Evolutionary conservation across 2,113 vertebrate genomes (phyloP).

Genomic region (Bufo bufo): DNA sequence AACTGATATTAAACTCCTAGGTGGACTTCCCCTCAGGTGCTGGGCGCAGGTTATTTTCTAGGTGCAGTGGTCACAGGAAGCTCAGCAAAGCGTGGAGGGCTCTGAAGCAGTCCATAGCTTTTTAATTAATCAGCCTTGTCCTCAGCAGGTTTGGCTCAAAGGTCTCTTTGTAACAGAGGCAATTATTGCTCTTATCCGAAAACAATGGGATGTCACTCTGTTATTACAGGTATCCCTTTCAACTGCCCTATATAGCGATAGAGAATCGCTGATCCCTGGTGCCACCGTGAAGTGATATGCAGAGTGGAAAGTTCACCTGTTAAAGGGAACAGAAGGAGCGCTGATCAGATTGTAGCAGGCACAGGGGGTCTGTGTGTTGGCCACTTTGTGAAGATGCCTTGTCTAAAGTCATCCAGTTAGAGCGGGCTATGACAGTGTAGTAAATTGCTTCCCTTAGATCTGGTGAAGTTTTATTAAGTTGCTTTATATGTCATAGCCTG

Average conservation of each 20-base stretch:
- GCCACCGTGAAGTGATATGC: conserved; percentile 54
- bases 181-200: conserved; percentile 73
- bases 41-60: conserved; percentile 59
- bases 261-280: conserved; percentile 56
- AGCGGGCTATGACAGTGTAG: conserved; percentile 36
- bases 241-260: conserved; percentile 56
- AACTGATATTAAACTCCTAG: conserved; percentile 60
- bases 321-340: conserved; percentile 50
- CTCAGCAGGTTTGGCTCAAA: conserved; percentile 68
- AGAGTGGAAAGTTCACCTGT: conserved; percentile 57
- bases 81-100: conserved; percentile 62
- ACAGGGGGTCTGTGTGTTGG: conserved; percentile 6
- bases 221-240: conserved; percentile 58
- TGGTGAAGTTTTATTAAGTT: conserved; percentile 37
- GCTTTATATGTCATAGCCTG: conserved; percentile 19
- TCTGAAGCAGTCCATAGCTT: conserved; percentile 58
- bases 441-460: conserved; percentile 51
- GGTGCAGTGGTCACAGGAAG: conserved; percentile 62
- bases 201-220: conserved; percentile 61
- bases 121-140: conserved; percentile 71
- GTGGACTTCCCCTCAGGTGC: conserved; percentile 60
- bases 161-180: conserved; percentile 65
- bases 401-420: conserved; percentile 49
- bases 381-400: conserved; percentile 42
- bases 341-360: conserved; percentile 32